Evolutionary conservation across 2,113 vertebrate species (phyloP), one percentile per base, ranked within the genome.

Genomic region (Aramus guarauna): DNA sequence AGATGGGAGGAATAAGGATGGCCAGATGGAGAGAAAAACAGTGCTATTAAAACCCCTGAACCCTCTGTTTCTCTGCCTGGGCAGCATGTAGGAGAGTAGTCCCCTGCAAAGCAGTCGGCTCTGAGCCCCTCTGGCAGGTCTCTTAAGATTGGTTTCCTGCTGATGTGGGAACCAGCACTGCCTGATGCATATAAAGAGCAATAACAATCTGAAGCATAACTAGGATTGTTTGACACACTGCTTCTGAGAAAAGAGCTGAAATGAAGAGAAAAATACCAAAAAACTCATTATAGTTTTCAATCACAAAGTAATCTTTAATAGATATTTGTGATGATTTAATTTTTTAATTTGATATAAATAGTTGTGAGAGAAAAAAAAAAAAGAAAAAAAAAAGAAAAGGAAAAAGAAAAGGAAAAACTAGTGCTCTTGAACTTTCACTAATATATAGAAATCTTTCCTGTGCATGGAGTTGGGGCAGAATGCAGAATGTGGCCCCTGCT

Each of bases 401-500:
- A 47, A 30, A 6, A 5, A 1, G 10, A 58, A 68, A 36, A 22
- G 6, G 1, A 16, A 58, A 23, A 15, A 34, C 9, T 53, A 1
- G 1, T 80, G 11, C 14, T 66, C 1, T 71, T 30, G 13, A 30
- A 11, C 15, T 80, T 69, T 67, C 7, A 8, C 32, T 41, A 56
- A 0, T 39, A 41, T 50, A 21, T 8, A n/a, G 23, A 73, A 3
- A 22, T 3, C 5, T 48, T 59, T 27, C 19, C 23, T 47, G 16
- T 27, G 16, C 26, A 32, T 12, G 13, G 9, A 55, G 5, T 2
- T 41, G 12, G 8, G 18, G 15, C 47, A 39, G 68, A 55, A 32
- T 0, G 2, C 9, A 37, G 20, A 77, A 50, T 9, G 3, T n/a
- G 7, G 41, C 9, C 3, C 19, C 4, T 5, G 4, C 6, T 11